Percentiles rank a stretch among this genome's conserved stretches.
phyloP scores from a whole-genome alignment of 2,888 invertebrate genomes.

The Hartigia nigra region DNA sequence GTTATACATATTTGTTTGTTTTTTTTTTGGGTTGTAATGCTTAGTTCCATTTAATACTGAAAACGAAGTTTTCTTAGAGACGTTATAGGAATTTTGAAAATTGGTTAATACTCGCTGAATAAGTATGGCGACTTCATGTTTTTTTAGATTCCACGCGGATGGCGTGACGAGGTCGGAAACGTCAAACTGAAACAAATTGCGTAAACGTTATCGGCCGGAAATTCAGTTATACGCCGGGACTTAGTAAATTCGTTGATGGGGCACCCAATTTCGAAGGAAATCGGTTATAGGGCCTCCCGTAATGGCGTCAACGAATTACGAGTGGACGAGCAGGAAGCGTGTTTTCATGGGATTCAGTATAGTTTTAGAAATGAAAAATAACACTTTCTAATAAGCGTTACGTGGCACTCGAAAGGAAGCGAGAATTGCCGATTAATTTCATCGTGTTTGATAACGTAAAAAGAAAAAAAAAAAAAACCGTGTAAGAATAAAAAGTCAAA shows the following conservation, averaged over 20 bases:
- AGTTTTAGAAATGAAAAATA: not conserved
- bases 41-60: too few species aligned
- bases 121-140: not conserved
- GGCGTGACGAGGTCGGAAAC: slow-evolving; percentile 15
- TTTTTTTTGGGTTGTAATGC: not conserved
- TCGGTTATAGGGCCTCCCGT: slow-evolving; percentile 7
- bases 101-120: not conserved
- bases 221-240: slow-evolving; percentile 16
- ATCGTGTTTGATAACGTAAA: not conserved
- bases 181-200: slow-evolving; percentile 23
- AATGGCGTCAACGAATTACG: slow-evolving; percentile 3
- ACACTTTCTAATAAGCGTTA: not conserved
- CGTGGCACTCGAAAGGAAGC: not conserved
- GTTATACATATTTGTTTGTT: too few species aligned
- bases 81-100: not conserved
- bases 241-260: slow-evolving; percentile 7
- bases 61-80: not conserved
- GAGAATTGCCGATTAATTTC: not conserved
- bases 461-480: not conserved
- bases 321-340: not conserved
- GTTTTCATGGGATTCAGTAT: not conserved
- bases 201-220: slow-evolving; percentile 18
- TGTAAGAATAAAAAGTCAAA: not conserved
- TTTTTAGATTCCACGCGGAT: not conserved
- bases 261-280: slow-evolving; percentile 16